Evolutionary conservation across 1,140 invertebrate genomes (phyloP), one percentile per base, ranked within the genome.

Genomic region (Sesamia nonagrioides): DNA sequence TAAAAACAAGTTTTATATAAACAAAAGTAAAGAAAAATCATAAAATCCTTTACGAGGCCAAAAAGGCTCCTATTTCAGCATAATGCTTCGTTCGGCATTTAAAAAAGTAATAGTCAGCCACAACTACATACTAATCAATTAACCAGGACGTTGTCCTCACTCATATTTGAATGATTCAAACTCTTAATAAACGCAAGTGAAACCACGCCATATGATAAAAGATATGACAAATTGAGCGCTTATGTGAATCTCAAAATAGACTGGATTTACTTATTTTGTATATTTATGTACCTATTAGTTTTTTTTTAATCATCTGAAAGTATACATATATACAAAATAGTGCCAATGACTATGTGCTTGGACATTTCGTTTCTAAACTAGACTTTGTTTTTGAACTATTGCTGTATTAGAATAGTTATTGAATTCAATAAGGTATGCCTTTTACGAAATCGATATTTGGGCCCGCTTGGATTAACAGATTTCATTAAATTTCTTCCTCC

Each of bases 171-270:
- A 9, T 42, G 1, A 6, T 0, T 54, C 1, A 42, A 21, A 71
- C 8, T 13, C 13, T 6, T 61, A 56, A 45, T 27, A 37, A 74
- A 60, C 40, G 71, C 54, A 58, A 74, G 54, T 74, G 37, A 5
- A 60, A 45, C 18, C 54, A 0, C 17, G 27, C 37, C 56, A 27
- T 40, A 45, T 13, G 45, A 45, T 73, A 56, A 74, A 58, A 63
- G n/a, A n/a, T 60, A 15, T 42, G 56, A 48, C 17, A 42, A 52
- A 9, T 60, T n/a, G 27, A 18, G 21, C 68, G 54, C 37, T 42
- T 48, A 37, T 60, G 50, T 60, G 71, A 74, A 74, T 74, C 71
- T 73, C 71, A 74, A 37, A 33, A 27, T 52, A 42, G 54, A 37
- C 11, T 40, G 60, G 37, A 35, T 63, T 63, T 42, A 63, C 60